Evolutionary conservation across 2,888 invertebrate species (phyloP), one percentile per base, ranked within the genome.

Genomic region (Nycteola revayana): DNA sequence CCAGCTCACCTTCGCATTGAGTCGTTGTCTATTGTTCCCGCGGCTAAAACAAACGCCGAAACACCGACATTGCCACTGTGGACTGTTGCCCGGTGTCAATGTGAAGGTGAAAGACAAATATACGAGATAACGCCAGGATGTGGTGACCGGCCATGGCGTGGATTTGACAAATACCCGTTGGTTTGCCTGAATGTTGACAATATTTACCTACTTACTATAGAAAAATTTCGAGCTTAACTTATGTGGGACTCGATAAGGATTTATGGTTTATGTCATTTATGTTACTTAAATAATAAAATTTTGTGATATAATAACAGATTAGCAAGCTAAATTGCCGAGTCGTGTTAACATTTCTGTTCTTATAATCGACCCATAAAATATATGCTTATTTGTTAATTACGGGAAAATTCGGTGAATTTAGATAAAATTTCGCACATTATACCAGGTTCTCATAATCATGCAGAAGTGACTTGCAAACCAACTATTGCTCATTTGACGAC

Each of bases 361-460:
- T n/a, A n/a, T n/a, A n/a, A n/a, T n/a, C n/a, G n/a, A n/a, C n/a
- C n/a, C n/a, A n/a, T n/a, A n/a, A n/a, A n/a, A n/a, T n/a, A n/a
- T n/a, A n/a, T n/a, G n/a, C n/a, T n/a, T n/a, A n/a, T n/a, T n/a
- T n/a, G n/a, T n/a, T n/a, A n/a, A n/a, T 46, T 50, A 47, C 5
- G 14, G 5, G 14, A 42, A 60, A 59, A 57, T 58, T 54, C 29
- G 32, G 55, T 47, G 53, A 65, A 62, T 67, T 71, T 66, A 59
- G 60, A 66, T 66, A 64, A 52, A 59, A 67, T 67, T 75, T 73
- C 46, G 64, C 67, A 48, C 46, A 49, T 42, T 48, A 25, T 64
- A 85, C 77, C 50, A 77, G 81, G 84, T 41, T 29, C 14, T 28
- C 75, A 83, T 69, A 53, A 56, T 21, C 11, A 28, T 41, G 47